These are phyloP conservation scores for Drosophila anomelani DNA, from an alignment of 2,888 invertebrate species.

Conservation along the genomic window DNA sequence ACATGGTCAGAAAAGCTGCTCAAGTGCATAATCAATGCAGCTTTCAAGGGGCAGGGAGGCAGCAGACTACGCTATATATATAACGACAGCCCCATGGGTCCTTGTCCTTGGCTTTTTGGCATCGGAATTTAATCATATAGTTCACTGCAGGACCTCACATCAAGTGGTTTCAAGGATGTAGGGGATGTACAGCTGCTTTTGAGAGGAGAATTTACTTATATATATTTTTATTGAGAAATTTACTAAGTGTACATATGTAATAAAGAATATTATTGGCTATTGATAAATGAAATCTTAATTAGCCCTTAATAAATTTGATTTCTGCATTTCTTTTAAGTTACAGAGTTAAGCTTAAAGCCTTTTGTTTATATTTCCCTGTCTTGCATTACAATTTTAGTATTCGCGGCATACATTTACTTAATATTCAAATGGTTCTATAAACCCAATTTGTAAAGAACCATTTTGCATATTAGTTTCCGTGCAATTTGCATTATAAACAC, in stretches of 20 bases:
- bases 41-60: not conserved
- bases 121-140: constrained; percentile 25
- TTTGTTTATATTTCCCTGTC: not conserved
- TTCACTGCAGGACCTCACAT: constrained; percentile 20
- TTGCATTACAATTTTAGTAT: not conserved
- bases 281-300: no score
- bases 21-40: constrained; percentile 33
- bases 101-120: constrained; percentile 35
- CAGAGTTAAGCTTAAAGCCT: no score
- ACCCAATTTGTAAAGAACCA: constrained; percentile 6
- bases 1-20: constrained; percentile 22
- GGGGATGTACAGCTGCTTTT: constrained; percentile 5
- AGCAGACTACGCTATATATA: constrained; percentile 15
- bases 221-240: not conserved
- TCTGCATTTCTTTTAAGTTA: no score
- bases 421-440: not conserved
- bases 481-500: constrained; percentile 21
- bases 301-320: no score
- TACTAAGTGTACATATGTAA: no score
- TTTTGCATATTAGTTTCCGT: constrained; percentile 2
- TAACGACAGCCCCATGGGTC: constrained; percentile 8
- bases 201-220: not conserved
- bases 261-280: not conserved
- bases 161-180: constrained; percentile 12
- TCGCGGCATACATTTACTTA: not conserved